Conservation (phyloP, 1,140 invertebrate genomes). For the Tachypleus tridentatus region DNA sequence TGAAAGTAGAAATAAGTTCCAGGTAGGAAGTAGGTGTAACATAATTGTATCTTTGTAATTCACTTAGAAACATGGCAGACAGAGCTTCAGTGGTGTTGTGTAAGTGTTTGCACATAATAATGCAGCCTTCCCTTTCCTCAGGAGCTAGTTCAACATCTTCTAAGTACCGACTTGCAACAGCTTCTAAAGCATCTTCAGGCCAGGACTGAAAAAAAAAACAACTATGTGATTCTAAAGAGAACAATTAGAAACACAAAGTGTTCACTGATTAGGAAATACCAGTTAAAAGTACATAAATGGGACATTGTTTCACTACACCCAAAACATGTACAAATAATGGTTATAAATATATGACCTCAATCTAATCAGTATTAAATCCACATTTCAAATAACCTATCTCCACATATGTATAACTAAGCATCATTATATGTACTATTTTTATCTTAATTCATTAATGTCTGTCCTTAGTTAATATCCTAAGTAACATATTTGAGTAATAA, state of each 20-base stretch:
- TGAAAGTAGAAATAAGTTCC: conserved; percentile 75
- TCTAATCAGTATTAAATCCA: too few relatives aligned
- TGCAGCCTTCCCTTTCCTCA: conserved; percentile 24
- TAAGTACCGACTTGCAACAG: conserved; percentile 69
- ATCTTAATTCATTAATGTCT: too few relatives aligned
- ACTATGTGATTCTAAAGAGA: background rate
- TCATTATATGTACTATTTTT: too few relatives aligned
- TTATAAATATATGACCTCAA: too few relatives aligned
- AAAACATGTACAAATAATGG: too few relatives aligned
- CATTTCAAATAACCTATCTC: too few relatives aligned
- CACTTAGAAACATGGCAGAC: conserved; percentile 5
- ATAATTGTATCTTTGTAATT: conserved; percentile 39
- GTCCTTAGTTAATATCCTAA: too few relatives aligned
- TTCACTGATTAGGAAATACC: conserved; percentile 5
- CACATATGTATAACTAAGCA: too few relatives aligned
- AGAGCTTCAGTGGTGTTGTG: conserved; percentile 10
- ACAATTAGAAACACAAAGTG: conserved; percentile 1
- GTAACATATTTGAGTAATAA: too few relatives aligned
- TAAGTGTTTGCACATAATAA: conserved; percentile 18
- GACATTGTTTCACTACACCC: too few relatives aligned
- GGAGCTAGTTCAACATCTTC: conserved; percentile 47
- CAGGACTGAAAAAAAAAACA: conserved; percentile 40
- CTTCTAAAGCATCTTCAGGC: conserved; percentile 83
- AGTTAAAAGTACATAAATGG: too few relatives aligned
- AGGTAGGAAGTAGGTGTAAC: conserved; percentile 88